Percentiles rank a stretch among this genome's conserved stretches.
Evolutionary conservation across 2,797 vertebrate species (phyloP).

Genomic region (Acanthopagrus latus): DNA sequence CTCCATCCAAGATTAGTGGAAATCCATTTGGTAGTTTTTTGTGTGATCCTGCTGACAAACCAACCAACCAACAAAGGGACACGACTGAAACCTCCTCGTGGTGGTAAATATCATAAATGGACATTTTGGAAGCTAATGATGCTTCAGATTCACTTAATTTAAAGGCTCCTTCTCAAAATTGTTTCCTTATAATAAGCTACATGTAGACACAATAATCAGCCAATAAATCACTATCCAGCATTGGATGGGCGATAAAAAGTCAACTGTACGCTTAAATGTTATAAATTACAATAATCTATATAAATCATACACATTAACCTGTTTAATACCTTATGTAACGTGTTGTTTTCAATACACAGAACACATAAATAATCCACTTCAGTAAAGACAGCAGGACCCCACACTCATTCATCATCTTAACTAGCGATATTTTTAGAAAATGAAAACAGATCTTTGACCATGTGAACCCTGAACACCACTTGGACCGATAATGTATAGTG

Average conservation of each 20-base stretch:
- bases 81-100: no score
- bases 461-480: conserved; percentile 24
- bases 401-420: conserved; percentile 35
- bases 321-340: neutral
- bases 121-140: neutral
- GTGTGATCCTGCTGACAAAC: no score
- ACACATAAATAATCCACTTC: conserved; percentile 32
- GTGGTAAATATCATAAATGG: neutral
- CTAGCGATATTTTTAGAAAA: conserved; percentile 18
- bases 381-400: conserved; percentile 2
- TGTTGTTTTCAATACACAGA: conserved; percentile 28
- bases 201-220: neutral
- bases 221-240: no score
- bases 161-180: neutral
- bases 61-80: no score
- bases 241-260: neutral
- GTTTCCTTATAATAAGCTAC: neutral
- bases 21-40: no score
- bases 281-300: neutral
- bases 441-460: conserved; percentile 41
- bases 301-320: neutral
- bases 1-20: no score
- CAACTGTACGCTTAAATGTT: no score
- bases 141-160: neutral
- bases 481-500: conserved; percentile 10